Conservation (phyloP, 2,113 vertebrate species). For the Charadrius vociferus region DNA sequence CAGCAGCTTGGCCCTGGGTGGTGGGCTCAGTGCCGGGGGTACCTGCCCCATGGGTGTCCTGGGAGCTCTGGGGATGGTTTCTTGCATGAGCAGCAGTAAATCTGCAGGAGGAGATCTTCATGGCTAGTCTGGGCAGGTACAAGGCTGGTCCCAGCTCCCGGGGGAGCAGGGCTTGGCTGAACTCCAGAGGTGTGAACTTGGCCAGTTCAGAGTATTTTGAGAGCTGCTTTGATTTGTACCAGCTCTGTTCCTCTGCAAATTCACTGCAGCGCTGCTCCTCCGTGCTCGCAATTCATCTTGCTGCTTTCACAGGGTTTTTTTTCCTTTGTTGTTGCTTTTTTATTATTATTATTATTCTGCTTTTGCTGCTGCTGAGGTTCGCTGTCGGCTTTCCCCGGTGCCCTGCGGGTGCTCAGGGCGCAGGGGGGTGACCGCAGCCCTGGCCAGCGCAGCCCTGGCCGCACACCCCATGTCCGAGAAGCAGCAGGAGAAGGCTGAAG, state of each 20-base stretch:
- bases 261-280: background rate
- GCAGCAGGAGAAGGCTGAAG: background rate
- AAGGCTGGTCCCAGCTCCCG: background rate
- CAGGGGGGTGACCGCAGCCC: too few species aligned
- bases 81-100: background rate
- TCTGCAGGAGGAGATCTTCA: background rate
- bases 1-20: background rate
- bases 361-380: background rate
- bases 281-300: fast-evolving
- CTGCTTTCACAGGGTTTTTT: background rate
- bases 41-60: background rate
- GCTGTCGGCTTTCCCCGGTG: background rate
- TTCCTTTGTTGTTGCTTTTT: too few species aligned
- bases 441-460: background rate
- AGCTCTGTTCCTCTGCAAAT: background rate
- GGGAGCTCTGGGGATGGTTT: background rate
- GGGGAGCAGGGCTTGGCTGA: background rate
- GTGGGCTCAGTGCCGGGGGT: fast-evolving
- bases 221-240: background rate
- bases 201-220: background rate
- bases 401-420: background rate
- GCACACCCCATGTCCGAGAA: fast-evolving
- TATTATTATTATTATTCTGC: background rate
- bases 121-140: background rate
- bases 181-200: background rate